Base-by-base conservation (phyloP, 2,797 vertebrate species). In the Lindbergichthys nudifrons region DNA sequence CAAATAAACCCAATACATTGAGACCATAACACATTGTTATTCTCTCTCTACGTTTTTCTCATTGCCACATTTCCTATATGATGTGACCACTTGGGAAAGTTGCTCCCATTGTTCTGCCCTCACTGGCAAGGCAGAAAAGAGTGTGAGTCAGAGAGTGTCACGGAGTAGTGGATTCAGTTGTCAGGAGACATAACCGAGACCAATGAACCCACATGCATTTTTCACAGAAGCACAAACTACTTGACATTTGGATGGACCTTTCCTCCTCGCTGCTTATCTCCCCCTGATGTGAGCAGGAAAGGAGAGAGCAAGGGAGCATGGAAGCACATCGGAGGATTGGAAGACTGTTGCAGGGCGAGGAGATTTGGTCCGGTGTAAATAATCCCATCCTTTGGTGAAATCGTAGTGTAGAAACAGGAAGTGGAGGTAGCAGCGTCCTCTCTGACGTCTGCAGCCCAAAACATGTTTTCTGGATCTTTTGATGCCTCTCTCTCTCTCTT, bases 201-300 rank as follows among this genome's bases (percentile, higher is more conserved):
- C 65, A 15, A 50, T 51, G 80, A n/a, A n/a, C n/a, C n/a, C 26
- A 77, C 84, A 75, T 57, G 78, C 76, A 67, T 86, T 87, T 83
- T 79, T 87, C 81, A 83, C 57, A 46, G 57, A 75, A 73, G 70
- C 78, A 80, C 76, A 82, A 81, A 87, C 79, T 70, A 73, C 78
- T 81, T 84, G 82, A 89, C 86, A 87, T 89, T 87, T 81, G 78
- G 70, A 80, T 45, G 72, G 77, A 87, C 77, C 75, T 81, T 75
- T 78, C 66, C 63, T 76, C 71, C 50, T 76, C 18, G 10, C 60
- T 48, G 52, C 64, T 30, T 13, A 48, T 7, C 13, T 4, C 1
- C 18, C 36, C 32, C 32, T 36, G 23, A 64, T 59, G 62, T 47
- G 50, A 64, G 68, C 46, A 56, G 32, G 26, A 71, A 64, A 65